Conservation (phyloP, 2,888 invertebrate species). For the Aricia artaxerxes region DNA sequence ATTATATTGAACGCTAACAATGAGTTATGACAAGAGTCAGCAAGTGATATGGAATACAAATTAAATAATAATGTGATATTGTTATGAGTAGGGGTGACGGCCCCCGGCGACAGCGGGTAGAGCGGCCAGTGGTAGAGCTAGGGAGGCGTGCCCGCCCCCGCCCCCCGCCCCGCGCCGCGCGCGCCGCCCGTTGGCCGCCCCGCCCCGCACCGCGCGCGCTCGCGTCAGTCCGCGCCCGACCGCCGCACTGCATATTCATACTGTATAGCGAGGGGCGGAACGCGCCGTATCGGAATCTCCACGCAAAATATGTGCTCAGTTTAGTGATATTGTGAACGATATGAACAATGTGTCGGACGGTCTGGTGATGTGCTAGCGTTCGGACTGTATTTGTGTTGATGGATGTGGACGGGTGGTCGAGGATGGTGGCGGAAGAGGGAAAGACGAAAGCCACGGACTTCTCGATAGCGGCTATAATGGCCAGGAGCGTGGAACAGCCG, state of each 20-base stretch:
- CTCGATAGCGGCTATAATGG: slow-evolving; percentile 97
- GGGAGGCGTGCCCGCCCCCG: slow-evolving; percentile 47
- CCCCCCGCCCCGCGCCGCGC: slow-evolving; percentile 52
- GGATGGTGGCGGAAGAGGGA: slow-evolving; percentile 75
- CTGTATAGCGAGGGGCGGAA: slow-evolving; percentile 33
- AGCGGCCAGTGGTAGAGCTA: slow-evolving; percentile 61
- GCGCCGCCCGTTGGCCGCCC: slow-evolving; percentile 49
- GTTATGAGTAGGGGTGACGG: slow-evolving; percentile 60
- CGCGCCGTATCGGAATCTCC: slow-evolving; percentile 36
- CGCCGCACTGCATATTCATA: slow-evolving; percentile 57
- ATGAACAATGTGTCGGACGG: slow-evolving; percentile 60
- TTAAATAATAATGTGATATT: slow-evolving; percentile 58
- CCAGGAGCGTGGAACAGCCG: slow-evolving; percentile 78
- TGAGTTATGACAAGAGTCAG: slow-evolving; percentile 46
- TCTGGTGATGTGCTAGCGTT: slow-evolving; percentile 56
- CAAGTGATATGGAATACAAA: slow-evolving; percentile 51
- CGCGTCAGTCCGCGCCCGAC: slow-evolving; percentile 67
- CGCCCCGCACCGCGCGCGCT: slow-evolving; percentile 54
- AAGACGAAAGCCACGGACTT: slow-evolving; percentile 91
- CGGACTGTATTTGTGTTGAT: slow-evolving; percentile 62
- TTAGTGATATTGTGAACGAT: slow-evolving; percentile 34
- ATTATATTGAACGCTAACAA: slow-evolving; percentile 43
- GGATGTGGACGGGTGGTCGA: slow-evolving; percentile 78
- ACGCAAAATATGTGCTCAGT: slow-evolving; percentile 38
- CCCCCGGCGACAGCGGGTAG: slow-evolving; percentile 66